phyloP scores from a whole-genome alignment of 2,113 vertebrate species.

The Corynorhinus townsendii region DNA sequence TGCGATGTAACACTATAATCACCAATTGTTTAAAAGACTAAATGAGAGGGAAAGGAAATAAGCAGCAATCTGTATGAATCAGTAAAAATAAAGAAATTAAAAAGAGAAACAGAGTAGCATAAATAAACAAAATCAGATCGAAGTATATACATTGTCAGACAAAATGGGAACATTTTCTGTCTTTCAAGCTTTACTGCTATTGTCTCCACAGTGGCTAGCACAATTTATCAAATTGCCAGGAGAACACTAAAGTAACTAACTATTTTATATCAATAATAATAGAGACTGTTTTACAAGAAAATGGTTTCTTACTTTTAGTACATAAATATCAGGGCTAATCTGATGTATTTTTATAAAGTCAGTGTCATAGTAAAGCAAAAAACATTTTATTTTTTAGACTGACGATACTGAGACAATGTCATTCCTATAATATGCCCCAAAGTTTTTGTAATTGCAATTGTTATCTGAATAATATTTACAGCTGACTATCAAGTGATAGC shows the following conservation, averaged over 20 bases:
- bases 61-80: not conserved
- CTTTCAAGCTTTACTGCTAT: not conserved
- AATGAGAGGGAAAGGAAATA: not conserved
- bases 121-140: not conserved
- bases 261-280: not conserved
- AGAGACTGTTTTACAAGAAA: not conserved
- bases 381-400: not conserved
- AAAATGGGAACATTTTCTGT: not conserved
- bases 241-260: not conserved
- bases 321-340: not conserved
- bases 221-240: not conserved
- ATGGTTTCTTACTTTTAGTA: not conserved
- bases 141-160: not conserved
- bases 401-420: not conserved
- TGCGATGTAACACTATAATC: not conserved
- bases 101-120: not conserved
- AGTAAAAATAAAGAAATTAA: not conserved
- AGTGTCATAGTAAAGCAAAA: not conserved
- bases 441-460: not conserved
- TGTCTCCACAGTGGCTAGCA: not conserved
- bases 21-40: not conserved
- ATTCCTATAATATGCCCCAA: not conserved
- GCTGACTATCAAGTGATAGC: not conserved
- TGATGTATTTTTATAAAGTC: not conserved
- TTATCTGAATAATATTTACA: not conserved